phyloP scores from a whole-genome alignment of 2,888 invertebrate genomes.

The Fragum whitleyi region DNA sequence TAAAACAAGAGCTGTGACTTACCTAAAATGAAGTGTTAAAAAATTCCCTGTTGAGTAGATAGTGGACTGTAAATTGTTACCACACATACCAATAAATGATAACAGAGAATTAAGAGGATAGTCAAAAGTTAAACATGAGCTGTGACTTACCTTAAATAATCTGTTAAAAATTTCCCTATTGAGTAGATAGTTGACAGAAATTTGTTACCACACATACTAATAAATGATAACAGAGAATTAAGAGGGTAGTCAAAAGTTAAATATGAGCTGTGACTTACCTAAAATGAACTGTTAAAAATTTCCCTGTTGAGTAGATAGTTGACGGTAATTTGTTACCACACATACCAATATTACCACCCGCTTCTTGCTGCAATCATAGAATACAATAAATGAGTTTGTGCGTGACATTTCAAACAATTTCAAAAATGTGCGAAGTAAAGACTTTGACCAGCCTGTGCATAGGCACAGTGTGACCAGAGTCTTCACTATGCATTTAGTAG shows the following conservation, averaged over 20 bases:
- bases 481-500: no score
- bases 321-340: conserved; percentile 80
- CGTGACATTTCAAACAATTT: no score
- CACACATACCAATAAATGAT: conserved; percentile 82
- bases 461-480: no score
- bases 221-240: no score
- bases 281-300: conserved; percentile 82
- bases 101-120: no score
- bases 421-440: no score
- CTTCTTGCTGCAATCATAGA: conserved; percentile 76
- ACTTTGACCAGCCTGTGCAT: no score
- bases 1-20: conserved; percentile 24
- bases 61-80: conserved; percentile 76
- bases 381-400: background rate
- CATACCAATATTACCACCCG: conserved; percentile 81
- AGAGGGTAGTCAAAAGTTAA: no score
- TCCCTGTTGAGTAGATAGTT: conserved; percentile 79
- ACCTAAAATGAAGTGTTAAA: conserved; percentile 83
- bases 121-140: no score
- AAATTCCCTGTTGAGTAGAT: conserved; percentile 80
- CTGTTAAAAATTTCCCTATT: conserved; percentile 80
- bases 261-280: conserved; percentile 69
- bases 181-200: conserved; percentile 80
- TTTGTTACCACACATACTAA: conserved; percentile 80
- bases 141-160: conserved; percentile 81